Conservation (phyloP, 2,113 vertebrate genomes). For the western clawed frog (Xenopus tropicalis) region UCB_Xtro_10.0 CM004449.2:90457501-90458000, state of each 20-base stretch:
- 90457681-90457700: no score
- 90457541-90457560: no score
- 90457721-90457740: background rate
- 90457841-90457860: constrained; percentile 11
- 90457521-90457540: no score
- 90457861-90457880: constrained; percentile 17
- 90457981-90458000: constrained; percentile 1
- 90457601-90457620: no score
- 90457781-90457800: background rate
- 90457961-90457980: background rate
- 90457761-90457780: constrained; percentile 29
- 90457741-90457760: constrained; percentile 12
- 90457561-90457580: no score
- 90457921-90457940: constrained; percentile 23
- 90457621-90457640: no score
- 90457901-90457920: constrained; percentile 31
- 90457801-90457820: background rate
- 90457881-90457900: background rate
- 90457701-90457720: no score
- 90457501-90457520: no score
- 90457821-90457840: constrained; percentile 8
- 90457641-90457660: no score
- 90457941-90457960: constrained; percentile 7
- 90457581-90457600: no score
- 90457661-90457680: no score